Evolutionary conservation across 2,888 invertebrate genomes (phyloP), one percentile per base, ranked within the genome.

Genomic region (Sphaerophoria rueppellii): DNA sequence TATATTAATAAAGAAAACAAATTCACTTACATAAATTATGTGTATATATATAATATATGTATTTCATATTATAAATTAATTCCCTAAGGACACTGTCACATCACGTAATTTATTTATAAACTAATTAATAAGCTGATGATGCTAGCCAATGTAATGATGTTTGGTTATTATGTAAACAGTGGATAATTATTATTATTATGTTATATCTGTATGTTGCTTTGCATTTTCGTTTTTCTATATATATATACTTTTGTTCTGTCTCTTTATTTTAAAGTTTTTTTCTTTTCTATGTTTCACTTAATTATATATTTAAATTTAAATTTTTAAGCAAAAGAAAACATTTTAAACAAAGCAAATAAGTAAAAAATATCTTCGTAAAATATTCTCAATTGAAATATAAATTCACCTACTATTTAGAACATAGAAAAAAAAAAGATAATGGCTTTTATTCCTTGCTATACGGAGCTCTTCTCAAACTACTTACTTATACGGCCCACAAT

Each of bases 101-200:
- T 85, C 85, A 85, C 85, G 72, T 76, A 76, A 85, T 80, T 80
- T 80, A 85, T 85, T 85, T 85, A 85, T 76, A 24, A 24, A 60
- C 55, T 50, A 71, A 79, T 52, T 69, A 63, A 65, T 69, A 85
- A 85, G 85, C 85, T 85, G 85, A 80, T 76, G 81, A 85, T 85
- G 85, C 85, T 80, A 85, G 80, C 81, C 85, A 80, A 76, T 80
- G 85, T 75, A 80, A 85, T 69, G 73, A 63, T 85, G 73, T 73
- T 76, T 80, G 80, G 76, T 73, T 85, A 85, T 63, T 72, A 80
- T 73, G 75, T 75, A 79, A 61, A 75, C 72, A 85, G 60, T 80
- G 65, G 72, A 76, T 76, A 79, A 72, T 80, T 50, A 14, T n/a
- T n/a, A n/a, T n/a, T n/a, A n/a, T 52, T 65, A 73, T 79, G 67